Base-by-base conservation (phyloP, 2,113 vertebrate species). In the Mastomys natalensis region DNA sequence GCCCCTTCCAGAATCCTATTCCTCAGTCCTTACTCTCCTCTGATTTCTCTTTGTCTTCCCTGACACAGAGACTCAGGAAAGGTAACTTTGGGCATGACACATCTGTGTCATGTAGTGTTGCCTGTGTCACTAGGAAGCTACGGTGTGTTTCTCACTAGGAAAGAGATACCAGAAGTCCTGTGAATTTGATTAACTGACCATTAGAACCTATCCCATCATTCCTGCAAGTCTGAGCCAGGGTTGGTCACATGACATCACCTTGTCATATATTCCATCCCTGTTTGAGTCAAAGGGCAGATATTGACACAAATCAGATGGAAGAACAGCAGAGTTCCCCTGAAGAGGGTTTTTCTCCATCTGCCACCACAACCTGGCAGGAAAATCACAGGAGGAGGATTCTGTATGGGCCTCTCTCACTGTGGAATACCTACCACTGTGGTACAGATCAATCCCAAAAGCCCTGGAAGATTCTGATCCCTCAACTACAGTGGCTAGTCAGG, bases 301-400 rank as follows among this genome's bases (percentile, higher is more conserved):
- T 8, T 26, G 37, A 55, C 60, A 53, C 8, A 22, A 3, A 7
- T 22, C 15, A 15, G 12, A 0, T 15, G 40, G 0, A 37, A 26
- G 12, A 34, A 11, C 10, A 40, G 60, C n/a, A 43, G 11, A 8
- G 16, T 12, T 5, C 31, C 1, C 3, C 37, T 88, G 31, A 8
- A 45, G 40, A 48, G 17, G 29, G 9, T 76, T 34, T 34, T 11
- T 34, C 16, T 10, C 9, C 8, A 17, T 26, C 15, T 22, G 2
- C 34, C 15, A 11, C 15, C 4, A 16, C 76, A 91, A 10, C 10
- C 26, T 12, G 24, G 21, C 34, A 43, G n/a, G 8, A 43, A 40
- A 5, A 34, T 34, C 10, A 40, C 22, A 55, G 8, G 16, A 31
- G 43, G 45, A 37, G 10, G 24, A 70, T 29, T 55, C 16, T 70